Conservation (phyloP, 1,140 invertebrate species). For the Cotesia glomerata region DNA sequence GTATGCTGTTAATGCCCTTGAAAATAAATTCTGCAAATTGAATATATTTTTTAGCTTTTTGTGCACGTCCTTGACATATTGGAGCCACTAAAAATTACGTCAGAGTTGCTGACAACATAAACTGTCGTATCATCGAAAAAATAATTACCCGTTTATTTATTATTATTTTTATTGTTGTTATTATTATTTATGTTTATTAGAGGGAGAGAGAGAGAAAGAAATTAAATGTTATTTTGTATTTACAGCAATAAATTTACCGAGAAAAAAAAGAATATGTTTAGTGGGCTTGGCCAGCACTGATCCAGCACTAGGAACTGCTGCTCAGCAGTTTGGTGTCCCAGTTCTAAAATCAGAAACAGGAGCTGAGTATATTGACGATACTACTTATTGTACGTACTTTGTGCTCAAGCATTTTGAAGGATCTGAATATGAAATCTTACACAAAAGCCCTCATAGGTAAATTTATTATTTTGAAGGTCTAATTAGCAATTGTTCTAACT, state of each 20-base stretch:
- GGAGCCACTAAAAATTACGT: conserved; percentile 22
- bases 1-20: not conserved
- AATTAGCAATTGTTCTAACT: too few species aligned
- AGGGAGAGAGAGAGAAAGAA: not conserved
- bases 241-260: conserved; percentile 53
- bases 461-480: conserved; percentile 27
- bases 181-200: not conserved
- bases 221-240: conserved; percentile 24
- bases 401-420: conserved; percentile 75
- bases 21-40: not conserved
- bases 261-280: conserved; percentile 69
- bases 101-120: conserved; percentile 5
- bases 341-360: conserved; percentile 70
- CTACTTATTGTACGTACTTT: conserved; percentile 72
- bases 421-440: conserved; percentile 69
- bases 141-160: not conserved
- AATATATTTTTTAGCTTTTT: not conserved
- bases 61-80: conserved; percentile 26
- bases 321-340: conserved; percentile 70
- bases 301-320: conserved; percentile 63
- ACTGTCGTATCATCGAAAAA: conserved; percentile 1
- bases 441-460: conserved; percentile 71
- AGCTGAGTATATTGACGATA: conserved; percentile 66
- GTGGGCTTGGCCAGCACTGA: conserved; percentile 66
- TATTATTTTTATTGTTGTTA: not conserved